Percentiles rank a stretch among this genome's conserved stretches.
Evolutionary conservation across 2,113 vertebrate species (phyloP).

Genomic region (Muscicapa adusta): DNA sequence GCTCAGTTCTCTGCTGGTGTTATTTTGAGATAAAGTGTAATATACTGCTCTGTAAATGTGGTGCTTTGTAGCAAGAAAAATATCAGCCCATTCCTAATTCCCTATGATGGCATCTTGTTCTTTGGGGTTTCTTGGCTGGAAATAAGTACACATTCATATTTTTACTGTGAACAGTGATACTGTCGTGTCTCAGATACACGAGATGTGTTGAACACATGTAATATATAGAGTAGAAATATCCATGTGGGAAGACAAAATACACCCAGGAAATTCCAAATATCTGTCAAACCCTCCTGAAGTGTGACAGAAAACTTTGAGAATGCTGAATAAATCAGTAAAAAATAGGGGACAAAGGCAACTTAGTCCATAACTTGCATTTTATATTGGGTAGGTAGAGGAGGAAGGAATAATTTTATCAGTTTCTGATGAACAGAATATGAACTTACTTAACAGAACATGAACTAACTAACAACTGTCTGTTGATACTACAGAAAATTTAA

Average conservation of each 20-base stretch:
- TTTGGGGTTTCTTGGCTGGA: not conserved
- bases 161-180: not conserved
- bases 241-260: not conserved
- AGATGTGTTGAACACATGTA: not conserved
- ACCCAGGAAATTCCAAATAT: not conserved
- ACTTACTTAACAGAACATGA: not conserved
- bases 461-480: not conserved
- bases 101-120: not conserved
- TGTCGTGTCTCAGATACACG: not conserved
- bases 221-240: not conserved
- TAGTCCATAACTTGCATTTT: not conserved
- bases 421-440: not conserved
- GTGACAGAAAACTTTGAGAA: not conserved
- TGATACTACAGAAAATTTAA: not conserved
- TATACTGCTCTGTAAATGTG: not conserved
- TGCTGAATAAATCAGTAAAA: not conserved
- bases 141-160: fast-evolving
- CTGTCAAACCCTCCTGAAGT: not conserved
- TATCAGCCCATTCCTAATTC: not conserved
- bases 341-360: not conserved
- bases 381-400: not conserved
- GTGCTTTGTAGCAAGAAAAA: not conserved
- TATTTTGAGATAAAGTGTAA: not conserved
- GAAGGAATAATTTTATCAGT: not conserved
- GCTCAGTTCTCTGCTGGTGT: not conserved